Evolutionary conservation across 1,140 invertebrate species (phyloP), one percentile per base, ranked within the genome.

Genomic region (Hydropsyche tenuis): DNA sequence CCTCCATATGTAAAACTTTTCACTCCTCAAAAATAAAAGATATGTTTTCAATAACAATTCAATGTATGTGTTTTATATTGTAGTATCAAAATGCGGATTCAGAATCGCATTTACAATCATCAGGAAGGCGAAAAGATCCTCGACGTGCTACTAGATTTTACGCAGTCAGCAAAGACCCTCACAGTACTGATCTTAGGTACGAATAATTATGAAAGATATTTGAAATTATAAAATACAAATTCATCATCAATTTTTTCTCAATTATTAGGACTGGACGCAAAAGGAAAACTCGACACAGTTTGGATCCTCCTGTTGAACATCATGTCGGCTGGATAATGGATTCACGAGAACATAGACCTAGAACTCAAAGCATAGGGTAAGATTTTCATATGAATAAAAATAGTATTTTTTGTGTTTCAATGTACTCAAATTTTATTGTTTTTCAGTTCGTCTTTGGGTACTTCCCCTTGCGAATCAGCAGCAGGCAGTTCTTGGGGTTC

Each of bases 301-400:
- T 90, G 77, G 96, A 98, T 87, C 95, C 96, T 56, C 94, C 95
- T 0, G 88, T 96, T 48, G 97, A 98, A 81, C 92, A 95, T 80
- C 96, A 98, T 81, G 95, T 99, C 45, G 98, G 97, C 22, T 99
- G 97, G 97, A 92, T 99, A 74, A 92, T 97, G 88, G 96, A 97
- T 82, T 89, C 91, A 4, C 90, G 91, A 78, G 94, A 95, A 80
- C 94, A 96, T 82, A 84, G 92, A 18, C 88, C 89, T 9, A 84
- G 91, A 73, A 94, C 91, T 20, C 90, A 90, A 72, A 94, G 93
- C 73, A 87, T 90, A 7, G 89, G 89, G 89, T 90, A 81, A 79
- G 9, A 4, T 4, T 37, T 4, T 37, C 3, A 37, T 9, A 37
- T 37, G 3, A 37, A 37, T 9, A 4, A 37, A 3, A 9, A 37